phyloP scores from a whole-genome alignment of 2,113 vertebrate species.

The Phycodurus eques region DNA sequence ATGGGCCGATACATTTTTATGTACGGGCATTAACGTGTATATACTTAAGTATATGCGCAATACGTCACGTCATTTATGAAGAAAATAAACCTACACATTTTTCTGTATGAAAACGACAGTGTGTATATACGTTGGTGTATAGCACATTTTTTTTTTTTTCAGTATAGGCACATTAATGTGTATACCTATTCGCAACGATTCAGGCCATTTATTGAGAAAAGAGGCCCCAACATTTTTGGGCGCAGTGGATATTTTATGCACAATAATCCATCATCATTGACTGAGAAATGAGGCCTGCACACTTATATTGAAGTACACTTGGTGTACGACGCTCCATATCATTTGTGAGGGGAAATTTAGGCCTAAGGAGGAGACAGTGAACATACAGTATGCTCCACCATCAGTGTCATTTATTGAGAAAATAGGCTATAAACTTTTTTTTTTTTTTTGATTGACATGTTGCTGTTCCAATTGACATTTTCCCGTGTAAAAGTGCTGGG shows the following conservation, averaged over 20 bases:
- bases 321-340: background rate
- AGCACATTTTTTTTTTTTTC: background rate
- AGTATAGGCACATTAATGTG: background rate
- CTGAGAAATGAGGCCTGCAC: background rate
- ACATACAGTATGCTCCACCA: background rate
- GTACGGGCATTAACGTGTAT: too few species aligned
- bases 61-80: background rate
- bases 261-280: background rate
- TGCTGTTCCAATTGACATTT: constrained; percentile 1
- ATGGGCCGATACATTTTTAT: background rate
- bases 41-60: background rate
- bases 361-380: background rate
- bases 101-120: too few species aligned
- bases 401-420: background rate
- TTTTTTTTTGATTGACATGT: background rate
- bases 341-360: background rate
- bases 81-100: background rate
- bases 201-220: background rate
- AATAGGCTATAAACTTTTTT: background rate
- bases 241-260: background rate
- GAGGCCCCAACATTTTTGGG: background rate
- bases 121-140: too few species aligned
- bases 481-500: background rate
- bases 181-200: background rate
- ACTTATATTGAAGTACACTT: background rate